A percentile compares a stretch with the other conserved stretches of the same genome.
These are phyloP conservation scores for Prochilodus magdalenae DNA, from an alignment of 2,113 vertebrate genomes.

Conservation along the genomic window DNA sequence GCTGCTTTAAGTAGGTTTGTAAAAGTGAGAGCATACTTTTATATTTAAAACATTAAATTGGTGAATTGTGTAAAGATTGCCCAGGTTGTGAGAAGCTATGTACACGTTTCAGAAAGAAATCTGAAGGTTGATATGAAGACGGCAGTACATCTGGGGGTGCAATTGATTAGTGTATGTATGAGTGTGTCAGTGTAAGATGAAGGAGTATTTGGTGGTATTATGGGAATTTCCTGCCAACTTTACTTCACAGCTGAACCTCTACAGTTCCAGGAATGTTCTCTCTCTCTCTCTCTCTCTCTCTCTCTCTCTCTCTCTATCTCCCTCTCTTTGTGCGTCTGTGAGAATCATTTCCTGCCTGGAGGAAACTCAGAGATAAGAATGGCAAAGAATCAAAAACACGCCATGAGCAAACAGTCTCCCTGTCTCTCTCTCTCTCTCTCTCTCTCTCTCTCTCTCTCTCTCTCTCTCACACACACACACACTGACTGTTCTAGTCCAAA, in stretches of 20 bases:
- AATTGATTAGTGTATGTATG: constrained; percentile 22
- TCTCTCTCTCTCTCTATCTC: constrained; percentile 60
- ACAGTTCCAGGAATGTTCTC: constrained; percentile 44
- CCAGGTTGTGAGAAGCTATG: background rate
- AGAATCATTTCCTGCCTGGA: constrained; percentile 68
- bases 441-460: constrained; percentile 6
- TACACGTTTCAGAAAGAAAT: background rate
- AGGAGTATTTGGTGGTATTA: background rate
- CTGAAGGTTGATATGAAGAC: constrained; percentile 19
- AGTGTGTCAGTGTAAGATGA: background rate
- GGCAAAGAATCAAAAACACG: constrained; percentile 59
- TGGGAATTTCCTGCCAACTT: constrained; percentile 41
- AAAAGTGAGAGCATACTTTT: too few relatives aligned
- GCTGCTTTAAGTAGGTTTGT: too few relatives aligned
- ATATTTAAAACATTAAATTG: too few relatives aligned
- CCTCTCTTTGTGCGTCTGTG: background rate
- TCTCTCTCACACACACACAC: background rate
- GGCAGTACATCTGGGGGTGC: constrained; percentile 11
- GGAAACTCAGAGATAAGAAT: constrained; percentile 66
- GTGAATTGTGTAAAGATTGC: too few relatives aligned
- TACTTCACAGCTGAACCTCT: constrained; percentile 41
- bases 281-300: constrained; percentile 50
- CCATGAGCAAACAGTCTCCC: constrained; percentile 52
- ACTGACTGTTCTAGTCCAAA: background rate
- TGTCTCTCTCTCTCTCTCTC: constrained; percentile 10